Evolutionary conservation across 1,140 invertebrate genomes (phyloP).

Genomic region (Bombus consobrinus): DNA sequence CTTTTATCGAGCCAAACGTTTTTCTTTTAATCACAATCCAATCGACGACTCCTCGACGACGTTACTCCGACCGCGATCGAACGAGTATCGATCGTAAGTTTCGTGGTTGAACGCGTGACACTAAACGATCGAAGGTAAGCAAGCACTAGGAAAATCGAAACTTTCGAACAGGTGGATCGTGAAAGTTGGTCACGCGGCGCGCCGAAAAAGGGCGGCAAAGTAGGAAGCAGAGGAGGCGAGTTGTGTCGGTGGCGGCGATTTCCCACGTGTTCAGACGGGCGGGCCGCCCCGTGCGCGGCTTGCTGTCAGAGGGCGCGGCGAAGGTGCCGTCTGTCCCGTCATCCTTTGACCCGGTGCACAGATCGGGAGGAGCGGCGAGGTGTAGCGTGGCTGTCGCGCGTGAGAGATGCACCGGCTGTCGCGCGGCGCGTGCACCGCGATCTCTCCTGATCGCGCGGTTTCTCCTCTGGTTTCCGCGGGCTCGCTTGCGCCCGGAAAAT

Average conservation of each 20-base stretch:
- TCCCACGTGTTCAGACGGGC: conserved; percentile 67
- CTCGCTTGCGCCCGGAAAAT: neutral
- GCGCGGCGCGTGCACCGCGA: neutral
- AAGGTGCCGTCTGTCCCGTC: conserved; percentile 35
- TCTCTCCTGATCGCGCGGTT: neutral
- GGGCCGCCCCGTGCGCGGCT: conserved; percentile 58
- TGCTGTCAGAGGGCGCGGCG: conserved; percentile 63
- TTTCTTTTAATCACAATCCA: neutral
- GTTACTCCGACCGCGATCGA: too few relatives aligned
- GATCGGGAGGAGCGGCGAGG: conserved; percentile 7
- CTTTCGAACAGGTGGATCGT: neutral
- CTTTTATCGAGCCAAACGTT: neutral
- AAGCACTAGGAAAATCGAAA: neutral
- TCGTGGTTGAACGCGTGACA: too few relatives aligned
- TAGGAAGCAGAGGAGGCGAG: neutral
- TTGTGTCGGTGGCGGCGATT: conserved; percentile 20
- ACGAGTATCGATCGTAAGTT: too few relatives aligned
- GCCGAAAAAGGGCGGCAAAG: neutral
- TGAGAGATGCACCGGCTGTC: too few relatives aligned
- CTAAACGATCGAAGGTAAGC: too few relatives aligned
- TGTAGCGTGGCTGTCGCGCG: conserved; percentile 12
- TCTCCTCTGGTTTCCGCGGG: neutral
- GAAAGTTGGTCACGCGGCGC: too few relatives aligned
- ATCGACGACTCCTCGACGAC: too few relatives aligned
- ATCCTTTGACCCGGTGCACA: conserved; percentile 39